Conservation (phyloP, 37 sponge, comb jelly and placozoan genomes). For the Halichondria panicea region DNA sequence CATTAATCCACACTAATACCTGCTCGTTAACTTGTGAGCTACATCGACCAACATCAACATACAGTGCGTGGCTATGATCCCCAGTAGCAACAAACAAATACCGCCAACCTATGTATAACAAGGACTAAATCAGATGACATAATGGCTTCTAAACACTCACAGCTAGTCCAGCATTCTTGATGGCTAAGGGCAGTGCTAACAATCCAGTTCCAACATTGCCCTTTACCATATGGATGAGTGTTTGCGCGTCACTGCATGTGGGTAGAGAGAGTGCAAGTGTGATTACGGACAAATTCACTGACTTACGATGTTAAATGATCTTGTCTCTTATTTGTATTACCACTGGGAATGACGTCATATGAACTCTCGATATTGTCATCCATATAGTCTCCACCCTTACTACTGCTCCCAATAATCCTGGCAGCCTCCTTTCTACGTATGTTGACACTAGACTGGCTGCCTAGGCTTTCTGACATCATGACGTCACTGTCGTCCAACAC, state of each 20-base stretch:
- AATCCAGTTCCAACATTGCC: conserved; percentile 94
- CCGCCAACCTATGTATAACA: conserved; percentile 51
- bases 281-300: background rate
- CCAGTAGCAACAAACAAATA: conserved; percentile 44
- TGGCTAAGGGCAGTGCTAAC: conserved; percentile 79
- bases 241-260: conserved; percentile 64
- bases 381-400: background rate
- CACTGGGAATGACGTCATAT: conserved; percentile 1
- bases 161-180: conserved; percentile 71
- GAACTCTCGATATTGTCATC: background rate
- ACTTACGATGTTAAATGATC: conserved; percentile 37
- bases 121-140: background rate
- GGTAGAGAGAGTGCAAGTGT: background rate
- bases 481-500: conserved; percentile 20
- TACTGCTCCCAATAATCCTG: background rate
- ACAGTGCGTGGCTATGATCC: conserved; percentile 85
- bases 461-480: background rate
- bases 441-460: conserved; percentile 5
- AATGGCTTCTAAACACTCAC: conserved; percentile 47
- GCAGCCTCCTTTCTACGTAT: conserved; percentile 17
- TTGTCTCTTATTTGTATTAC: conserved; percentile 16
- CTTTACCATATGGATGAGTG: conserved; percentile 82
- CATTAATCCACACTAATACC: background rate
- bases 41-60: conserved; percentile 67
- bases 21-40: background rate